These are phyloP conservation scores for Ictalurus furcatus DNA, from an alignment of 2,113 vertebrate species.

Conservation along the genomic window DNA sequence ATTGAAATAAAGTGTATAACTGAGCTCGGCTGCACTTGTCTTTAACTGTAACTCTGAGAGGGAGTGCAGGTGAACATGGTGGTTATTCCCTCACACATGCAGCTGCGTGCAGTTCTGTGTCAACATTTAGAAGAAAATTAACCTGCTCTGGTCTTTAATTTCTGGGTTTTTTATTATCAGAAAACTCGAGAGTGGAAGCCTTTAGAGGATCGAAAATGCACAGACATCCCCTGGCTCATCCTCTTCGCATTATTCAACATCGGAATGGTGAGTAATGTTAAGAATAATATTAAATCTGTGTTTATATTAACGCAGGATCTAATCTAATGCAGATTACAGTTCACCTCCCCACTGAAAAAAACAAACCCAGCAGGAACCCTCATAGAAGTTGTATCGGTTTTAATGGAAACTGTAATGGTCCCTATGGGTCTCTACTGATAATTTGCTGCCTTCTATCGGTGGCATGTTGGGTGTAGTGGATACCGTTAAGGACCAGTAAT, in stretches of 20 bases:
- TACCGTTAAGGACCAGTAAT: too few relatives aligned
- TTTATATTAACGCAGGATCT: too few relatives aligned
- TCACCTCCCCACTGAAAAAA: too few relatives aligned
- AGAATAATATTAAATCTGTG: neutral
- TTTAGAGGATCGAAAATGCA: slow-evolving; percentile 88
- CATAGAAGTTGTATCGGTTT: too few relatives aligned
- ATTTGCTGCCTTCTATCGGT: too few relatives aligned
- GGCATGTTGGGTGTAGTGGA: too few relatives aligned
- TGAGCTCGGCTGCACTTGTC: too few relatives aligned
- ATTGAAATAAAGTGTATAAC: neutral
- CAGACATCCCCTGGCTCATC: slow-evolving; percentile 93
- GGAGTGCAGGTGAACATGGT: neutral
- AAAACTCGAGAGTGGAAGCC: slow-evolving; percentile 91
- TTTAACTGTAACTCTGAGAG: neutral
- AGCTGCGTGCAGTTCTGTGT: neutral
- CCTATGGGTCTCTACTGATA: too few relatives aligned
- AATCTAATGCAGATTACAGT: neutral
- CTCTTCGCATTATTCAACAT: slow-evolving; percentile 86
- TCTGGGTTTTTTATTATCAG: slow-evolving; percentile 63
- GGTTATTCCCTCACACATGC: neutral
- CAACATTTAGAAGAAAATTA: neutral
- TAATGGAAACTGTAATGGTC: too few relatives aligned
- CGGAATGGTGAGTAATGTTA: slow-evolving; percentile 83
- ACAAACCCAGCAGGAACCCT: too few relatives aligned
- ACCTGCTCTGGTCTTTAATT: too few relatives aligned